Percentiles rank a stretch among this genome's conserved stretches.
These are phyloP conservation scores for Lepeophtheirus nordmannii DNA, from an alignment of 2,888 invertebrate species.

Conservation along the genomic window DNA sequence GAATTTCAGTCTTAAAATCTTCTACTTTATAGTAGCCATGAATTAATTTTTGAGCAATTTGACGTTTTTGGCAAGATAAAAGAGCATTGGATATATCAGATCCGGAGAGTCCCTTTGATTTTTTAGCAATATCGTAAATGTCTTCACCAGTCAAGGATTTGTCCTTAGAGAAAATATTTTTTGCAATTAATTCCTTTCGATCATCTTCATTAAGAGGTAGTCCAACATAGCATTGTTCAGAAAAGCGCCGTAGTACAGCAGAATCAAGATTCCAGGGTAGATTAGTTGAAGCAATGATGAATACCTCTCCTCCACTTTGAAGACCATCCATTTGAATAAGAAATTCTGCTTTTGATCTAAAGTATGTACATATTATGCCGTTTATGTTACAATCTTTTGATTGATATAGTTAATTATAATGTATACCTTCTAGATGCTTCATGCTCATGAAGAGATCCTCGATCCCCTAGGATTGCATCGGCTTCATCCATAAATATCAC, in stretches of 20 bases:
- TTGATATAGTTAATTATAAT: too few species aligned
- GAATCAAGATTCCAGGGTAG: constrained; percentile 23
- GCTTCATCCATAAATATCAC: constrained; percentile 15
- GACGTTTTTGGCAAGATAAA: background rate
- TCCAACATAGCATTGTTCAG: background rate
- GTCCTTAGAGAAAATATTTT: background rate
- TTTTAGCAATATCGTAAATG: background rate
- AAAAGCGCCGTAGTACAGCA: constrained; percentile 16
- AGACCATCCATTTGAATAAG: constrained; percentile 19
- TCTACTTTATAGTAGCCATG: background rate
- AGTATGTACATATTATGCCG: too few species aligned
- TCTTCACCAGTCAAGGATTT: background rate
- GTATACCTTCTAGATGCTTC: constrained; percentile 11
- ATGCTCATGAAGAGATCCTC: constrained; percentile 13
- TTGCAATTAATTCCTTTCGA: background rate
- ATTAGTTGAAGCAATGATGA: constrained; percentile 22
- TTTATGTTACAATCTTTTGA: too few species aligned
- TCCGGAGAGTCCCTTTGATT: background rate
- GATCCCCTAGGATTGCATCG: constrained; percentile 8
- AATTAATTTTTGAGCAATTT: background rate
- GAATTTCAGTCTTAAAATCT: background rate
- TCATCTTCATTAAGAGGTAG: background rate
- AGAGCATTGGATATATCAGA: background rate
- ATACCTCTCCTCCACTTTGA: background rate
- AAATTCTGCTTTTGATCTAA: constrained; percentile 23